Conservation (phyloP, 2,888 invertebrate species). For the Parasteatoda lunata region DNA sequence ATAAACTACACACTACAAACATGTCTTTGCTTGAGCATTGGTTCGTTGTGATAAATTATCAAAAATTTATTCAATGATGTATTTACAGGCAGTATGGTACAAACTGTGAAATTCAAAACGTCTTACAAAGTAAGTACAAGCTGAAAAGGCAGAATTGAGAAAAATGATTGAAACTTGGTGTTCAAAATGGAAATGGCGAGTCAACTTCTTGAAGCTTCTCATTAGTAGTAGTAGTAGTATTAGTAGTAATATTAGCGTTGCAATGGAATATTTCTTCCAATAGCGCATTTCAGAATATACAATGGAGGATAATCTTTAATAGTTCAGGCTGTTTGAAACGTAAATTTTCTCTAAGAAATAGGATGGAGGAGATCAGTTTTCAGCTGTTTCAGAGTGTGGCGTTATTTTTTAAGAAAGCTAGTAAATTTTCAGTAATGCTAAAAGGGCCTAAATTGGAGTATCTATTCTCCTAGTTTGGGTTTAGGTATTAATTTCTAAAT, state of each 20-base stretch:
- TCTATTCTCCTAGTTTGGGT: constrained; percentile 64
- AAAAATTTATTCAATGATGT: constrained; percentile 74
- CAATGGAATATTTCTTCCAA: constrained; percentile 57
- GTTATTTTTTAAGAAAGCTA: constrained; percentile 65
- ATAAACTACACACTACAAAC: constrained; percentile 66
- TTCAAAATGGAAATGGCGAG: constrained; percentile 69
- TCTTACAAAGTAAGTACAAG: constrained; percentile 73
- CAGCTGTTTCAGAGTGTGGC: constrained; percentile 63
- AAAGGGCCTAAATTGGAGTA: constrained; percentile 60
- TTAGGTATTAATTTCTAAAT: constrained; percentile 65
- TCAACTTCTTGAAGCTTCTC: constrained; percentile 69
- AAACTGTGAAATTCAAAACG: constrained; percentile 74
- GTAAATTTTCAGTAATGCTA: constrained; percentile 66
- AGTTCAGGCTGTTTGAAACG: constrained; percentile 68
- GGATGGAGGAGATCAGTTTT: constrained; percentile 57
- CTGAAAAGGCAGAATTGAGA: constrained; percentile 70
- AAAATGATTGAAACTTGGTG: constrained; percentile 69
- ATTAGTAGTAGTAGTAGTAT: constrained; percentile 63
- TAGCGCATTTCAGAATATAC: constrained; percentile 65
- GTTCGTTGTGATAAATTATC: constrained; percentile 73
- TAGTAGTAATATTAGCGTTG: constrained; percentile 25
- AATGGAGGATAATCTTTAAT: constrained; percentile 61
- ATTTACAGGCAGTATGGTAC: constrained; percentile 74
- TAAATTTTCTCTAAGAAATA: constrained; percentile 64
- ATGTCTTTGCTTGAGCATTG: constrained; percentile 69